Base-by-base conservation (phyloP, 2,888 invertebrate species). In the Apeira syringaria region DNA sequence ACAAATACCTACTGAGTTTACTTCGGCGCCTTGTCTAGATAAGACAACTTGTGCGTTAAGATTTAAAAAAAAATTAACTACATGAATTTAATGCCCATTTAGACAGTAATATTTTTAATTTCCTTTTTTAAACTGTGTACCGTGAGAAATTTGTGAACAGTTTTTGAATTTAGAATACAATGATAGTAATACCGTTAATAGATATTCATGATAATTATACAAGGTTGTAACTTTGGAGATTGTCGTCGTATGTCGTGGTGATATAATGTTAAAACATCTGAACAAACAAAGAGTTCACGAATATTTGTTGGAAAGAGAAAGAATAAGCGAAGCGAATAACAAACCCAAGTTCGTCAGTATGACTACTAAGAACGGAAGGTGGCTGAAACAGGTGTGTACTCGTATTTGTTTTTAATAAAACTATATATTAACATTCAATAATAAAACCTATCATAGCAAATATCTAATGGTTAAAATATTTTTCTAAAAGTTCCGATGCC, bases 241-340 rank as follows among this genome's bases (percentile, higher is more conserved):
- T n/a, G 29, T 25, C 28, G 33, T 32, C 37, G 32, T 33, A 18
- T 22, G 32, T 28, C 9, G 38, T 32, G 25, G 32, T 43, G 34
- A 33, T 59, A 74, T 65, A 62, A 79, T 82, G 82, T 76, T 84
- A 79, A 80, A 84, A 49, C 70, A 80, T 53, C 67, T 84, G 50
- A 79, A 75, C 47, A 84, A 83, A 58, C 63, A 71, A 27, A 72
- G 66, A 26, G 82, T 84, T 25, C 82, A 84, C 44, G 79, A 84
- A 64, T 75, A 82, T 59, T 68, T 84, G 59, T 52, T 82, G 61
- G 67, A 75, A 54, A 68, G 73, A 52, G 79, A 82, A 48, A 74
- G 68, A 42, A 52, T 73, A 36, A 50, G 68, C 1, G 78, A 80
- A 50, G 64, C 61, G 3, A 75, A 68, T 48, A 68, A 51, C 13